A percentile compares a stretch with the other conserved stretches of the same genome.
Evolutionary conservation across 2,797 vertebrate species (phyloP).

Genomic region (Diplodus sargus): DNA sequence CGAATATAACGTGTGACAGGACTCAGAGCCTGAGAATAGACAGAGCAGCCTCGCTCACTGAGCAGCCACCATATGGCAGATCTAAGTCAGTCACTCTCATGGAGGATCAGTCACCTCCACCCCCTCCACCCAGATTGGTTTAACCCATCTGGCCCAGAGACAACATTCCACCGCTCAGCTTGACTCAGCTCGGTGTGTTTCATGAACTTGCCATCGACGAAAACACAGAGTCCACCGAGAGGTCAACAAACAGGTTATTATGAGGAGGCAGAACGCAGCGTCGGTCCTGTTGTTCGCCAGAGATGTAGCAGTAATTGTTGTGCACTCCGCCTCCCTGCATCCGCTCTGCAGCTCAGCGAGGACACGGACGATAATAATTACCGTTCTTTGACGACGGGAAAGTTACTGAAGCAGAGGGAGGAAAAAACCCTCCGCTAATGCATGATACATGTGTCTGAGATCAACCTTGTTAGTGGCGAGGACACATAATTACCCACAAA

Average conservation of each 20-base stretch:
- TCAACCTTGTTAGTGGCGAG: not conserved
- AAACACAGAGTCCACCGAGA: not conserved
- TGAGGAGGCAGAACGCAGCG: not conserved
- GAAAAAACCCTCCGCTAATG: not conserved
- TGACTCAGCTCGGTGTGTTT: not conserved
- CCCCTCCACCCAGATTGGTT: conserved; percentile 62
- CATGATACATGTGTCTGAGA: not conserved
- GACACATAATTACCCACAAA: conserved; percentile 2
- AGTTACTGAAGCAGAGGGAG: not conserved
- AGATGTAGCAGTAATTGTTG: conserved; percentile 14
- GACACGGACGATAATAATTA: not conserved
- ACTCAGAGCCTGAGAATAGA: not conserved
- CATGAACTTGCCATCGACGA: not conserved
- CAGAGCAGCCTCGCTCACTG: not conserved
- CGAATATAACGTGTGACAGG: not conserved
- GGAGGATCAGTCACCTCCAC: conserved; percentile 63
- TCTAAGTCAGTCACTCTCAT: conserved; percentile 75
- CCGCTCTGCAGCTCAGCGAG: not conserved
- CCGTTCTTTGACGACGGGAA: not conserved
- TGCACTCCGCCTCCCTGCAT: not conserved
- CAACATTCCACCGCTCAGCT: conserved; percentile 11
- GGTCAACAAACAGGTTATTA: not conserved
- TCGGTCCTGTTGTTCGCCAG: conserved; percentile 2
- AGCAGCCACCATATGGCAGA: conserved; percentile 81
- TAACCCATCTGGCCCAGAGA: conserved; percentile 39